Evolutionary conservation across 1,140 invertebrate genomes (phyloP), one percentile per base, ranked within the genome.

Genomic region (Cotesia vestalis): DNA sequence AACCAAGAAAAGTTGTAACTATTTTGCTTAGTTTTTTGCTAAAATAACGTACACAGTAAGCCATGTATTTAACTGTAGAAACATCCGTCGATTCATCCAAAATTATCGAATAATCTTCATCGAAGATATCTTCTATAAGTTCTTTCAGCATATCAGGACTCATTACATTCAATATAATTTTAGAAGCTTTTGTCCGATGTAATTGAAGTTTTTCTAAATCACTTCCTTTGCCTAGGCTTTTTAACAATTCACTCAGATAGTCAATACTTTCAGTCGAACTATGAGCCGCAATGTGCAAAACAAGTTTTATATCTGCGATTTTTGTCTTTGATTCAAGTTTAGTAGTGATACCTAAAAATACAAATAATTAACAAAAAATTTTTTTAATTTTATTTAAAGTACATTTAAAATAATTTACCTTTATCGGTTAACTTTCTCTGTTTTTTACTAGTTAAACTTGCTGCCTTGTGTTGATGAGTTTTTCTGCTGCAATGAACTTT

Each of bases 21-120:
- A 81, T 79, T 67, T 40, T 74, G 53, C 75, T 74, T 67, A 63
- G 27, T 34, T 67, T 73, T 8, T 64, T 53, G 46, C 80, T 83
- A 60, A 79, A 85, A 78, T 84, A 86, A 74, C 78, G 83, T 9
- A 86, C 78, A 20, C 76, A 76, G 59, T 83, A 69, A 38, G 79
- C 80, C 70, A 86, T 77, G 53, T 78, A 75, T 80, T 85, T 84
- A 5, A 66, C 71, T 3, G 78, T 73, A 27, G 75, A 76, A 4
- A 86, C 75, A 73, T 86, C 83, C 1, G 83, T 87, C 4, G 83
- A 86, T 72, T 87, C 84, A 76, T 85, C 83, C n/a, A 11, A 85
- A 20, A 86, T 77, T 4, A 84, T 69, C 51, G 82, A 85, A 66
- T 78, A 87, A 34, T 74, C 35, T 70, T 75, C 75, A 5, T 83